Evolutionary conservation across 1,140 invertebrate genomes (phyloP), one percentile per base, ranked within the genome.

Genomic region (Cotesia typhae): DNA sequence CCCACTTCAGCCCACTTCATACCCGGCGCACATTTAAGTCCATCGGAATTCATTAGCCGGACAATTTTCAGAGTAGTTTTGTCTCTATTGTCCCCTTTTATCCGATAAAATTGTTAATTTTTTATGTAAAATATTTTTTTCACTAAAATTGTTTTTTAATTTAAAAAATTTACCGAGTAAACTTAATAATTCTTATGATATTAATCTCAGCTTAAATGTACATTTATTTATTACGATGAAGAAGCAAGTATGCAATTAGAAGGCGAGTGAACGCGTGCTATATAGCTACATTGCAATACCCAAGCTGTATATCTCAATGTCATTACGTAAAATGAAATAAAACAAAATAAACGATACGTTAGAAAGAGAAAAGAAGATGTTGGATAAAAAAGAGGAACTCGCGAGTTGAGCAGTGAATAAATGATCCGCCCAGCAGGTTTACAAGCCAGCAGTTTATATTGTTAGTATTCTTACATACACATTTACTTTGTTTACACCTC

Each of bases 21-120:
- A n/a, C n/a, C 2, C 38, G 51, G 47, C 55, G 41, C 61, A 7
- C 53, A 60, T 17, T 12, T 28, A 55, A 75, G 70, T 64, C 74
- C 74, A 77, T 81, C 79, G 75, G 78, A 82, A 81, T 83, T 81
- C 77, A 80, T 80, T 79, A 75, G 79, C 75, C 73, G 68, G 67
- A 17, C 67, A 70, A 36, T 70, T 57, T 59, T 57, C 17, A 2
- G 4, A 10, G 14, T 4, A 20, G 20, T 36, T 67, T 52, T 9
- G 66, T n/a, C 64, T 66, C 51, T 66, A 0, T 52, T n/a, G 70
- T 14, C n/a, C 28, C 28, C 38, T 71, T 71, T 66, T 57, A 17
- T 12, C 28, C 14, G 17, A 7, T 41, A 1, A 65, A 51, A 9
- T 47, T 20, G 35, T 37, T 17, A 51, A n/a, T 66, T 47, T 51